Percentiles rank a stretch among this genome's conserved stretches.
phyloP scores from a whole-genome alignment of 2,888 invertebrate genomes.

The Teinopalpus imperialis region DNA sequence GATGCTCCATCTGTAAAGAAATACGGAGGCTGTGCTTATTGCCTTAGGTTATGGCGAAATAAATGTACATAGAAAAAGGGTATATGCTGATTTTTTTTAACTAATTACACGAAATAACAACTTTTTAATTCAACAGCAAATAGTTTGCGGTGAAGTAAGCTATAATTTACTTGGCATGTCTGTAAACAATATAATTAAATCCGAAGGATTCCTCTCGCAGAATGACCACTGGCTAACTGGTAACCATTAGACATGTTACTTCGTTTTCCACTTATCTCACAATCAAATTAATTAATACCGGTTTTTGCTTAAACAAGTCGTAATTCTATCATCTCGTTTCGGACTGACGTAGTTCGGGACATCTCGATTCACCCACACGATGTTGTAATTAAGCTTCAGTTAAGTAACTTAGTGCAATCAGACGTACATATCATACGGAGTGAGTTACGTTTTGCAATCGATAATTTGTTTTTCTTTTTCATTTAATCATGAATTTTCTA shows the following conservation, averaged over 20 bases:
- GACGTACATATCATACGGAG: no score
- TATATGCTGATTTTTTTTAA: no score
- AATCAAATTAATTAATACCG: constrained; percentile 77
- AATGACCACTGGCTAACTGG: constrained; percentile 39
- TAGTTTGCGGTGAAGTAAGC: no score
- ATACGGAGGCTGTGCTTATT: no score
- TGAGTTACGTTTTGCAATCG: not conserved
- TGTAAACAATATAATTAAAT: constrained; percentile 60
- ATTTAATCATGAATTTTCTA: no score
- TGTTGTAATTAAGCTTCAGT: constrained; percentile 65
- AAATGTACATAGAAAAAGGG: no score
- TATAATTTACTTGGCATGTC: constrained; percentile 46
- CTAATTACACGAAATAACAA: no score
- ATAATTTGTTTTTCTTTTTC: constrained; percentile 5
- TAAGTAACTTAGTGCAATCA: constrained; percentile 43
- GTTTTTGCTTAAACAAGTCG: constrained; percentile 65
- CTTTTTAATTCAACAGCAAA: no score
- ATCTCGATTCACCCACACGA: constrained; percentile 57
- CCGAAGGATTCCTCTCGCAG: constrained; percentile 42
- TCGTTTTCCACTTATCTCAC: constrained; percentile 62
- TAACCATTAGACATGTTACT: constrained; percentile 53
- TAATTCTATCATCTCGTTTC: constrained; percentile 64
- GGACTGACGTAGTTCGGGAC: constrained; percentile 53
- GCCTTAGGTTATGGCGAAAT: no score
- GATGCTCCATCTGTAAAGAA: no score